Base-by-base conservation (phyloP, 2,113 vertebrate species). In the Ailuropoda melanoleuca region DNA sequence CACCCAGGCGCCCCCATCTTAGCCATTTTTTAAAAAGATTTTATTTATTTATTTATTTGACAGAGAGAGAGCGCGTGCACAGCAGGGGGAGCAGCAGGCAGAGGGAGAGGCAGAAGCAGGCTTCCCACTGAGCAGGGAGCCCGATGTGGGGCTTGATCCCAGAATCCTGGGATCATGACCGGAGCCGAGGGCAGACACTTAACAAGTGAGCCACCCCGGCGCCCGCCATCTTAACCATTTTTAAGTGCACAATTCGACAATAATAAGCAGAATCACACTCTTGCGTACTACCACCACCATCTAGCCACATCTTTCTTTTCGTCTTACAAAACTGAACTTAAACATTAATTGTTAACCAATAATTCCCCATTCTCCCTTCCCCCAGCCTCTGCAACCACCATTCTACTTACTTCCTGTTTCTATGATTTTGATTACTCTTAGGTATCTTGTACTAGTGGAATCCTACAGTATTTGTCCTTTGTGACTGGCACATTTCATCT, bases 381-480 rank as follows among this genome's bases (percentile, higher is more conserved):
- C 31, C 10, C 4, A 14, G 64, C 4, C 78, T 37, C 68, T 19
- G 62, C 46, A 31, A 23, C 46, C 6, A 2, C 66, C 50, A 23
- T 0, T 23, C 19, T 7, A 3, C 68, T 77, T 15, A 3, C 74
- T 24, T 17, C 37, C 72, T 21, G 50, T 21, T 56, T 23, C 80
- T 29, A 0, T 1, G 18, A 19, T 8, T 29, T 29, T 18, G 82
- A n/a, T 4, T 10, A 6, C 37, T 24, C n/a, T 34, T n/a, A 53
- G 8, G 62, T 1, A 10, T 1, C 37, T 29, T 31, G 8, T 1
- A 10, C 53, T 8, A 12, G 39, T 3, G 19, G 31, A 13, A 11
- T 6, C 12, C 31, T 3, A 8, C 6, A 0, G 1, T 0, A 24
- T 11, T 4, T n/a, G 77, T 34, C 53, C 66, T 39, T 4, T 8